Conservation (phyloP, 2,797 vertebrate species). For the Furcifer pardalis region DNA sequence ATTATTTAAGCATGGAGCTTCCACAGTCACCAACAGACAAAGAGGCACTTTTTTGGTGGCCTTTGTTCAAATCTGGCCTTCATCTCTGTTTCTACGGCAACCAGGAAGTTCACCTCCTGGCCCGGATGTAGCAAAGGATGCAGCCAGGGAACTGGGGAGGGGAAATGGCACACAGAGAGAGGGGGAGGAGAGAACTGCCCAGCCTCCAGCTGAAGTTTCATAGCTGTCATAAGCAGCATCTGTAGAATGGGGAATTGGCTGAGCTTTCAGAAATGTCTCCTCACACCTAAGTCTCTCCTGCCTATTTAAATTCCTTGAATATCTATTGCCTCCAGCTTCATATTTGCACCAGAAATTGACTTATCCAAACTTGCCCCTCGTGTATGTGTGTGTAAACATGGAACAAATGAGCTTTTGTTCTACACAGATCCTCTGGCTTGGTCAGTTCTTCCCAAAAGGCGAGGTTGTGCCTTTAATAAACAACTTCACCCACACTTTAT, state of each 20-base stretch:
- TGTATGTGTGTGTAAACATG: background rate
- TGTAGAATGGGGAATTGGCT: background rate
- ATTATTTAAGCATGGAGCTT: background rate
- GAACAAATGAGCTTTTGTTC: slow-evolving; percentile 28
- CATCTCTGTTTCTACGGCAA: slow-evolving; percentile 63
- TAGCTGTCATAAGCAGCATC: slow-evolving; percentile 1
- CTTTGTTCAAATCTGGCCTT: slow-evolving; percentile 56
- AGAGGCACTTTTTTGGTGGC: slow-evolving; percentile 53
- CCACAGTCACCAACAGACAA: background rate
- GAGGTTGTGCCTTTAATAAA: slow-evolving; percentile 20
- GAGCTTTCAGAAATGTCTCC: background rate
- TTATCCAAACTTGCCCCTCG: background rate
- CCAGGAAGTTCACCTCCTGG: slow-evolving; percentile 44
- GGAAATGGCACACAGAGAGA: background rate
- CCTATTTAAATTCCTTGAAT: background rate
- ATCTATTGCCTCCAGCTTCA: background rate
- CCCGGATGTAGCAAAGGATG: slow-evolving; percentile 40
- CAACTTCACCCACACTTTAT: slow-evolving; percentile 24
- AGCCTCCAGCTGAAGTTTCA: slow-evolving; percentile 23
- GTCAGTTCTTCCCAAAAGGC: slow-evolving; percentile 14
- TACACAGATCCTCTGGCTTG: background rate
- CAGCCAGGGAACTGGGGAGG: background rate
- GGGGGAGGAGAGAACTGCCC: too few species aligned
- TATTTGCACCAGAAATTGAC: slow-evolving; percentile 5
- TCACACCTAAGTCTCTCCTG: background rate